Evolutionary conservation across 1,140 invertebrate species (phyloP), one percentile per base, ranked within the genome.

Genomic region (Aphis gossypii): DNA sequence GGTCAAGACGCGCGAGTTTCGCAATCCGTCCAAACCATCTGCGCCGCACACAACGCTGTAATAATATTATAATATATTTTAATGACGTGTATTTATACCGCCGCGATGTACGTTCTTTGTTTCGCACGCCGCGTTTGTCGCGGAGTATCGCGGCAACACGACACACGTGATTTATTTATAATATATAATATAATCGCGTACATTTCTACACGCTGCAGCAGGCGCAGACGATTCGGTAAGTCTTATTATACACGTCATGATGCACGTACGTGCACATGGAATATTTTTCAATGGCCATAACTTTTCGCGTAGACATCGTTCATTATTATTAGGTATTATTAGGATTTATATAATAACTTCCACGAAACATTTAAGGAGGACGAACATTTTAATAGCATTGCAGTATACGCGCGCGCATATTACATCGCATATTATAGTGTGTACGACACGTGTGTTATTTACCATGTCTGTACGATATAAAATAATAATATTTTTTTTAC

Each of bases 1-100:
- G 88, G 88, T 89, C 88, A 89, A 41, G 51, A 89, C 51, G 48
- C 86, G 44, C 14, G 48, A 51, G 18, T 86, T 86, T 54, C 87
- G 46, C 46, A 86, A 86, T 41, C 38, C 84, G 2, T 38, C 21
- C 35, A 18, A 18, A 51, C 48, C n/a, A 83, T 23, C 60, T 76
- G 35, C 76, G 20, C 76, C 2, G 20, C 35, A 23, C n/a, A 18
- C 5, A 14, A 35, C 14, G 18, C 11, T 51, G 3, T 3, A 41
- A 41, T 41, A 41, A 41, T 41, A 41, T 41, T 41, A 41, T 41
- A 41, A 41, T 41, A 51, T 51, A 51, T 2, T 20, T 51, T 51
- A 51, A 51, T 14, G 48, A 51, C 48, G 48, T 18, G 48, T 51
- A 51, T 51, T 14, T 76, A 60, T 60, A 76, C 60, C 18, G 4